Evolutionary conservation across 1,140 invertebrate genomes (phyloP).

Genomic region (Dinoponera quadriceps): DNA sequence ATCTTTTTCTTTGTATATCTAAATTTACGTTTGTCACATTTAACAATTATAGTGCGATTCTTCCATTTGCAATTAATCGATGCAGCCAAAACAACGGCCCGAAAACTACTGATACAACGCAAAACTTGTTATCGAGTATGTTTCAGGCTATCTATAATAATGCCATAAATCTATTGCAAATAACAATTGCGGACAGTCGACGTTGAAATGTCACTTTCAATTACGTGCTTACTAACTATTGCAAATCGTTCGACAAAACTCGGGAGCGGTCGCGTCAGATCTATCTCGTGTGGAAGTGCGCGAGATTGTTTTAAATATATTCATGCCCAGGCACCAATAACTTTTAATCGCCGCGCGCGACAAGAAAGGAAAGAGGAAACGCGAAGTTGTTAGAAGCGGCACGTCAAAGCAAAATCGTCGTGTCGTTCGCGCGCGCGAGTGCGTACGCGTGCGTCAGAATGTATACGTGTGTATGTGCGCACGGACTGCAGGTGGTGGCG

Average conservation of each 20-base stretch:
- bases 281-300: neutral
- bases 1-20: too few species aligned
- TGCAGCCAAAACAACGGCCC: neutral
- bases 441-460: neutral
- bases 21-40: too few species aligned
- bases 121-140: neutral
- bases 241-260: conserved; percentile 1
- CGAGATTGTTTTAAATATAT: conserved; percentile 36
- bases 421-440: neutral
- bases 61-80: too few species aligned
- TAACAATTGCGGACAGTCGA: neutral
- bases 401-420: conserved; percentile 40
- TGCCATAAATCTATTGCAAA: too few species aligned
- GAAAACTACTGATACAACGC: neutral
- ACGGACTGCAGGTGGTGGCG: conserved; percentile 21
- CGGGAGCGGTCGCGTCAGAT: neutral
- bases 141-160: neutral
- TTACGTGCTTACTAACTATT: neutral
- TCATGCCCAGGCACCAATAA: conserved; percentile 23
- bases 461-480: neutral
- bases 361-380: conserved; percentile 38
- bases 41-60: too few species aligned
- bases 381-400: conserved; percentile 13
- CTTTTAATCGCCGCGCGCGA: conserved; percentile 35
- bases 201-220: conserved; percentile 35